Evolutionary conservation across 1,140 invertebrate genomes (phyloP).

Genomic region (Anthonomus grandis): DNA sequence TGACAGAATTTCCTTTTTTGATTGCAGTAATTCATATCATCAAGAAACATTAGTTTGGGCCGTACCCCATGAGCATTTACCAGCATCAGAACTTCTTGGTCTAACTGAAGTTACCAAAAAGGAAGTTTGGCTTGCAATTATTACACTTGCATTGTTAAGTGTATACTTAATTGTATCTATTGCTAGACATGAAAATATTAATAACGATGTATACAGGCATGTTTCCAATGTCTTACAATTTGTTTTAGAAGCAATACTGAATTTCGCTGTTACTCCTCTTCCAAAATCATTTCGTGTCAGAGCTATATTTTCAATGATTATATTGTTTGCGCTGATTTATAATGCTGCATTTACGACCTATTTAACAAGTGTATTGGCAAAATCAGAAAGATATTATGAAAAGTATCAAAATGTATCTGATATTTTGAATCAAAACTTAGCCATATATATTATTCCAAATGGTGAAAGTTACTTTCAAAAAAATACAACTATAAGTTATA

Average conservation of each 20-base stretch:
- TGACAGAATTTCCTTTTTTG: constrained; percentile 5
- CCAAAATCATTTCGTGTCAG: constrained; percentile 6
- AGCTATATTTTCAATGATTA: constrained; percentile 7
- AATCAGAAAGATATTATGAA: not conserved
- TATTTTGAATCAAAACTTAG: constrained; percentile 8
- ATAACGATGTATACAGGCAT: not conserved
- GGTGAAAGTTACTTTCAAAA: constrained; percentile 13
- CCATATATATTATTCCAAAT: constrained; percentile 13
- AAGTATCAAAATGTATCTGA: constrained; percentile 7
- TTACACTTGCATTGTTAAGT: not conserved
- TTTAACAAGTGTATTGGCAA: constrained; percentile 11
- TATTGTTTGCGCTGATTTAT: constrained; percentile 8
- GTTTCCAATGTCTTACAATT: not conserved
- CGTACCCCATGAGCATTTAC: constrained; percentile 12
- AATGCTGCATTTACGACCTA: constrained; percentile 16
- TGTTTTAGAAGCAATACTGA: not conserved
- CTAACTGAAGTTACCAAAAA: constrained; percentile 2
- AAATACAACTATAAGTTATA: not conserved
- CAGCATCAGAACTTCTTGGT: not conserved
- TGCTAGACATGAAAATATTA: not conserved
- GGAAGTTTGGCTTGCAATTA: constrained; percentile 10
- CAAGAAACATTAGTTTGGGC: constrained; percentile 12
- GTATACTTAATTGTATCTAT: not conserved
- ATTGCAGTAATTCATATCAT: constrained; percentile 8
- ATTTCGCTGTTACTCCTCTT: not conserved